Base-by-base conservation (phyloP, 2,888 invertebrate species). In the Andrena marginata region DNA sequence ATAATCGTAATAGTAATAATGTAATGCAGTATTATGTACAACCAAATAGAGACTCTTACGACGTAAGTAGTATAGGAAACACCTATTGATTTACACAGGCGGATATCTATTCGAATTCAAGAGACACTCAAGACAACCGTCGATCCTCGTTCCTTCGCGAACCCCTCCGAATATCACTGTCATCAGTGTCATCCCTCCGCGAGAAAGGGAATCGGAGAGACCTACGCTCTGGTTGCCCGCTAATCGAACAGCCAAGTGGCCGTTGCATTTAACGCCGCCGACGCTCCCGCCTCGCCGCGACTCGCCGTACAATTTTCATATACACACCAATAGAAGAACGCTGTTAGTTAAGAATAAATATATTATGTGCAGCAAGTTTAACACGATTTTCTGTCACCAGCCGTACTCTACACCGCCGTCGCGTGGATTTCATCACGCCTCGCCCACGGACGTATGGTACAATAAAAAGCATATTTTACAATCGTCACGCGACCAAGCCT, bases 61-160 rank as follows among this genome's bases (percentile, higher is more conserved):
- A 76, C 76, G 77, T 87, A 89, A 80, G 78, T 87, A 88, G 85
- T 75, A 77, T 72, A 75, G 65, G 84, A 85, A 87, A 87, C 42
- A 42, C 42, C 42, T 42, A 42, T 87, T 89, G 89, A 91, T 87
- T 90, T 88, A 87, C 89, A 90, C 77, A 84, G 85, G 75, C 80
- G 72, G 42, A 79, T 80, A 75, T 48, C 69, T 70, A 77, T 33
- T 26, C 6, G 67, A 49, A 68, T 68, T 73, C 65, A 26, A 79
- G 51, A 63, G 60, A 54, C 35, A 60, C 77, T 59, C 60, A 56
- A 78, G 81, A 69, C 49, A 51, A 68, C 69, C 42, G 71, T 31
- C n/a, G 54, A 73, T 49, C n/a, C 23, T 49, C 49, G 51, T 64
- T 31, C 51, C 51, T 73, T 73, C 63, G 68, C 79, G 42, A 73